A percentile compares a stretch with the other conserved stretches of the same genome.
Evolutionary conservation across 2,888 invertebrate species (phyloP).

Genomic region (Tribolium freemani): DNA sequence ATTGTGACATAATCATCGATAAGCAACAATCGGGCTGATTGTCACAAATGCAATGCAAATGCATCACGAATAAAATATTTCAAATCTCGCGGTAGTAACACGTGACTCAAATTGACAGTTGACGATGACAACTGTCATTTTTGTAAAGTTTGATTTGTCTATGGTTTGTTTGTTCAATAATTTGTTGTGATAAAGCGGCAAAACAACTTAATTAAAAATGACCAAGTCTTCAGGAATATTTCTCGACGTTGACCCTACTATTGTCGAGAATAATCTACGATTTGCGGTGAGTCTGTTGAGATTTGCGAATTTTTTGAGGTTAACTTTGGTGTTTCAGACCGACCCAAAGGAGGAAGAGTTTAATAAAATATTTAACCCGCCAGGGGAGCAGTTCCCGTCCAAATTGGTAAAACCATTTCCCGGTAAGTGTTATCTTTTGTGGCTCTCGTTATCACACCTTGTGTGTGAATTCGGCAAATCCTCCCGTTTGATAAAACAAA

Average conservation of each 20-base stretch:
- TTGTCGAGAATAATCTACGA: constrained; percentile 63
- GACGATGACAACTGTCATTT: not conserved
- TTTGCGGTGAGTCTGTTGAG: constrained; percentile 58
- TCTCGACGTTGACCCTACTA: constrained; percentile 64
- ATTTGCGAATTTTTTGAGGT: not conserved
- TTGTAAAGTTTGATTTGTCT: too few relatives aligned
- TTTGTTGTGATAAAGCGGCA: not conserved
- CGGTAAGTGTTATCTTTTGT: constrained; percentile 69
- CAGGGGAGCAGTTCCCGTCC: constrained; percentile 67
- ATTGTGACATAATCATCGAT: too few relatives aligned
- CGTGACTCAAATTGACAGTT: not conserved
- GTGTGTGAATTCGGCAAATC: not conserved
- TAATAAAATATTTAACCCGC: constrained; percentile 69
- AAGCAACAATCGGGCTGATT: too few relatives aligned
- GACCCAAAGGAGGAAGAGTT: constrained; percentile 75
- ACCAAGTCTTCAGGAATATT: constrained; percentile 51
- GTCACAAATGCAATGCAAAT: too few relatives aligned
- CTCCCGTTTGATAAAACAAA: not conserved
- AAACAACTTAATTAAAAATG: not conserved
- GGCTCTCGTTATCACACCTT: not conserved
- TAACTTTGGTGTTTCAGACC: constrained; percentile 60
- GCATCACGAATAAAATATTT: too few relatives aligned
- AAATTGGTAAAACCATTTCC: constrained; percentile 78
- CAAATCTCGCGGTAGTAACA: not conserved
- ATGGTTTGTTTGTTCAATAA: not conserved